These are phyloP conservation scores for Sprattus sprattus DNA, from an alignment of 2,113 vertebrate genomes.

Conservation along the genomic window DNA sequence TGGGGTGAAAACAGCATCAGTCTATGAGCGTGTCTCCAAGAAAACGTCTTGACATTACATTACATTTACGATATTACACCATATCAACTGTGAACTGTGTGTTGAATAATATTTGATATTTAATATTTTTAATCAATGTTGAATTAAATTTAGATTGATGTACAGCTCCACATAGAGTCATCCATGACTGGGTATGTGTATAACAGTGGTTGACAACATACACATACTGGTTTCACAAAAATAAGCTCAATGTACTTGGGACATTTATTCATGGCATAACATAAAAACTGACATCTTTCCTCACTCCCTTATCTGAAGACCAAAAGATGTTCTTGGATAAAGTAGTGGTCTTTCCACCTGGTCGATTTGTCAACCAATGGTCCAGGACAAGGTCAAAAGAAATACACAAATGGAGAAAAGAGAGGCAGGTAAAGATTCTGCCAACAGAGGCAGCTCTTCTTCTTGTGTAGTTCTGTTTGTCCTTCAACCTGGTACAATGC, in stretches of 20 bases:
- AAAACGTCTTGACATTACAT: slow-evolving; percentile 11
- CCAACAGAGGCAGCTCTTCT: neutral
- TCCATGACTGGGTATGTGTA: no score
- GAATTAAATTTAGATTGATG: neutral
- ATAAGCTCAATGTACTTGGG: neutral
- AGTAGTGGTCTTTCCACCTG: neutral
- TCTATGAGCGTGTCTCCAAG: slow-evolving; percentile 47
- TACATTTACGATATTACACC: neutral
- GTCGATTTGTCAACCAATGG: neutral
- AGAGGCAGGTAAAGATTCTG: neutral
- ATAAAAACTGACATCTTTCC: neutral
- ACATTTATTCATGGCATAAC: neutral
- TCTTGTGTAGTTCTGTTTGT: neutral
- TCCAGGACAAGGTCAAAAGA: neutral
- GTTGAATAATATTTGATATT: neutral
- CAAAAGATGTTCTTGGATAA: slow-evolving; percentile 8
- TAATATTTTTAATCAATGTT: neutral
- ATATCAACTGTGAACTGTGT: neutral
- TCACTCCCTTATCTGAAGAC: neutral
- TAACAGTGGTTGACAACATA: neutral
- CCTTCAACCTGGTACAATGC: neutral
- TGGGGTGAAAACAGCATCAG: slow-evolving; percentile 54
- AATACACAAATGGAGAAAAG: neutral
- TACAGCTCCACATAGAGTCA: neutral
- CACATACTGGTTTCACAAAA: neutral